Percentiles rank a stretch among this genome's conserved stretches.
phyloP scores from a whole-genome alignment of 1,140 invertebrate genomes.

The Drosophila sucinea region DNA sequence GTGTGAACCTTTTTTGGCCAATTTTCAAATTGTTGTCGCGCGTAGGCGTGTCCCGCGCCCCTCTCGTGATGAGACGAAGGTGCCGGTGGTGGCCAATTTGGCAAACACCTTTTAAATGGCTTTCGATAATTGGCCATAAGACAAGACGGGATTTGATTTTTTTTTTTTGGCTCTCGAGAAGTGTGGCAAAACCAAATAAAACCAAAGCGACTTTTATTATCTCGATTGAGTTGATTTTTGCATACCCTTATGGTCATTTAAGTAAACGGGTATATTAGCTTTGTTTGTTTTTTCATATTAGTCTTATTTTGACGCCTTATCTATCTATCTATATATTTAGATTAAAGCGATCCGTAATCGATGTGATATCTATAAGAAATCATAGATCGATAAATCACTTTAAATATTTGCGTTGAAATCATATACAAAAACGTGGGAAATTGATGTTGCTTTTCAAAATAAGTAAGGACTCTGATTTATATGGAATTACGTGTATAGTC shows the following conservation, averaged over 20 bases:
- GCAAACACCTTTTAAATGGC: constrained; percentile 21
- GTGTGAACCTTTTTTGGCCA: constrained; percentile 28
- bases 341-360: too few relatives aligned
- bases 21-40: constrained; percentile 17
- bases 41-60: constrained; percentile 4
- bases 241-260: background rate
- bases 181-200: background rate
- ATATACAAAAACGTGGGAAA: too few relatives aligned
- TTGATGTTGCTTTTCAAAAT: too few relatives aligned
- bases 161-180: background rate
- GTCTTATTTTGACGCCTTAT: too few relatives aligned
- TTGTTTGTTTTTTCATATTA: too few relatives aligned
- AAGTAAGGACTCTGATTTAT: too few relatives aligned
- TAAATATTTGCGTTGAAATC: too few relatives aligned
- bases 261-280: background rate
- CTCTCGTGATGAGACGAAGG: background rate
- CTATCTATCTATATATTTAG: too few relatives aligned
- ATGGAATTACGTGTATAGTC: too few relatives aligned
- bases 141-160: background rate
- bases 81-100: constrained; percentile 2
- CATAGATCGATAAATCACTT: too few relatives aligned
- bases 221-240: constrained; percentile 1
- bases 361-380: too few relatives aligned
- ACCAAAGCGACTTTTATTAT: constrained; percentile 4
- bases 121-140: constrained; percentile 23